Conservation (phyloP, 2,797 vertebrate species). For the Malacoctenus gilli region DNA sequence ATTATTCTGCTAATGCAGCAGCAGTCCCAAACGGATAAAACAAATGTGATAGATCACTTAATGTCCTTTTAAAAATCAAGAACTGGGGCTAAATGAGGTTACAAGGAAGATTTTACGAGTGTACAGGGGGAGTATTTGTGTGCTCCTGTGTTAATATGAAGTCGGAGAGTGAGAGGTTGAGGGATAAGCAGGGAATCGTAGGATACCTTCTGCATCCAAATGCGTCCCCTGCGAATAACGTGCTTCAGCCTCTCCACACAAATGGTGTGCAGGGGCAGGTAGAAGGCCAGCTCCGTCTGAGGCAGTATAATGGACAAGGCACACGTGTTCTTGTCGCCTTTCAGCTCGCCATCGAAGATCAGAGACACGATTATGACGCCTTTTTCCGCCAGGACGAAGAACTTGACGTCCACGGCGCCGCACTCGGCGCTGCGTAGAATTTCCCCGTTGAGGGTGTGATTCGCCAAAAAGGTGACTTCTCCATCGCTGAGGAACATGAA, state of each 20-base stretch:
- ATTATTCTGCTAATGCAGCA: conserved; percentile 37
- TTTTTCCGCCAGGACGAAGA: conserved; percentile 96
- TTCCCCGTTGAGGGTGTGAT: conserved; percentile 97
- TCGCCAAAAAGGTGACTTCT: conserved; percentile 96
- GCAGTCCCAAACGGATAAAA: conserved; percentile 29
- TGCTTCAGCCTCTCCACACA: conserved; percentile 96
- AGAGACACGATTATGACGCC: conserved; percentile 97
- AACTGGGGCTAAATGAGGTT: conserved; percentile 4
- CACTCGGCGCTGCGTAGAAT: conserved; percentile 96
- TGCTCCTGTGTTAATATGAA: background rate
- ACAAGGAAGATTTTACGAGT: conserved; percentile 5
- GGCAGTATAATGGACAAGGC: conserved; percentile 95
- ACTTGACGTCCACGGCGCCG: conserved; percentile 96
- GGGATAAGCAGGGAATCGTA: background rate
- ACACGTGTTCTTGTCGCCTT: conserved; percentile 95
- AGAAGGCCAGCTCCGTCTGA: conserved; percentile 92
- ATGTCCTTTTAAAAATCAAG: conserved; percentile 18
- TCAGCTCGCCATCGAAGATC: conserved; percentile 98
- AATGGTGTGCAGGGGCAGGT: conserved; percentile 92
- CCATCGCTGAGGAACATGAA: conserved; percentile 89
- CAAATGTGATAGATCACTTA: conserved; percentile 28
- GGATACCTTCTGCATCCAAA: conserved; percentile 98
- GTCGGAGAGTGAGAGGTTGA: background rate
- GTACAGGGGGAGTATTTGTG: conserved; percentile 1
- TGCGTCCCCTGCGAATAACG: conserved; percentile 94